Percentiles rank a stretch among this genome's conserved stretches.
Conservation (phyloP, 30 jellyfish, hydroid and myxozoan genomes). For the Haliclystus octoradiatus region DNA sequence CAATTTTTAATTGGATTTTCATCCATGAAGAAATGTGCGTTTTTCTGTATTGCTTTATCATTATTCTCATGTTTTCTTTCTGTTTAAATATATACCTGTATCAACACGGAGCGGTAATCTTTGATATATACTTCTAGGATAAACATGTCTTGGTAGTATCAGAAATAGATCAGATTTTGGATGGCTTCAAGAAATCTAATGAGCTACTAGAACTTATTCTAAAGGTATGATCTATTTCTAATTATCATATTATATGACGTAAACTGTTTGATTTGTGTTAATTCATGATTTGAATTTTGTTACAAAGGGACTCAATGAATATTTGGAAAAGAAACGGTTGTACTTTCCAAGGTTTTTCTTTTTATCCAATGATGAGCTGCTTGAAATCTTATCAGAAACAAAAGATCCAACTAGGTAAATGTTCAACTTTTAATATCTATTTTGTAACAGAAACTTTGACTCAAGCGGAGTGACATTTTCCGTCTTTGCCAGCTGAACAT, state of each 20-base stretch:
- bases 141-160: slow-evolving; percentile 75
- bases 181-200: slow-evolving; percentile 81
- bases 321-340: slow-evolving; percentile 83
- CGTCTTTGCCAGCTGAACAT: too few relatives aligned
- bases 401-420: slow-evolving; percentile 93
- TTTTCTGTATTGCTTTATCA: neutral
- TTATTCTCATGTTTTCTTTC: neutral
- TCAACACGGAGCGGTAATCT: too few relatives aligned
- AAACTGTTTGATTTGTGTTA: too few relatives aligned
- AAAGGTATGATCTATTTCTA: slow-evolving; percentile 62
- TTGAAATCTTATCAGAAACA: slow-evolving; percentile 92
- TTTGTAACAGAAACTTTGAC: too few relatives aligned
- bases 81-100: too few relatives aligned
- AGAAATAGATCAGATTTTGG: slow-evolving; percentile 74
- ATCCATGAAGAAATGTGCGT: neutral
- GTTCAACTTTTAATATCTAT: neutral
- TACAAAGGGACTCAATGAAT: slow-evolving; percentile 85
- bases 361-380: slow-evolving; percentile 88
- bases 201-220: slow-evolving; percentile 85
- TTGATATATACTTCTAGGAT: slow-evolving; percentile 22
- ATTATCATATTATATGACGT: too few relatives aligned
- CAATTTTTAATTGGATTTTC: neutral
- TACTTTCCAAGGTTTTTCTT: slow-evolving; percentile 91
- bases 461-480: too few relatives aligned
- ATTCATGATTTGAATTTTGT: too few relatives aligned